Base-by-base conservation (phyloP, 2,797 vertebrate species). In the Rhinoraja longicauda region DNA sequence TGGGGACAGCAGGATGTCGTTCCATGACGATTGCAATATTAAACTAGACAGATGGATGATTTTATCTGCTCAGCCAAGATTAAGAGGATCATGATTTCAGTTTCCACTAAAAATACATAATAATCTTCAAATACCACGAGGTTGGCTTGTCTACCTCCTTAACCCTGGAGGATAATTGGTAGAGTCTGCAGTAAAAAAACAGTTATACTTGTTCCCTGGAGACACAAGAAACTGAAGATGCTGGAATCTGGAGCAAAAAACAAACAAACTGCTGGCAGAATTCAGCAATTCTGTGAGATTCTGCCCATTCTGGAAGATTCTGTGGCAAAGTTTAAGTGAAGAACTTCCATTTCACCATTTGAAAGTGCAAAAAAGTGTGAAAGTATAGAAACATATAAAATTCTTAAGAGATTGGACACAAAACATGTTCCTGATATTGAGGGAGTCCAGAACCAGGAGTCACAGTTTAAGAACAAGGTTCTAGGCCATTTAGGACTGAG, bases 1-100 rank as follows among this genome's bases (percentile, higher is more conserved):
- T 67, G n/a, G 15, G 17, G n/a, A 88, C n/a, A 19, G 15, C 13
- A 78, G 77, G 32, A 78, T 88, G 84, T n/a, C 19, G n/a, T 17
- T n/a, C 59, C 8, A 62, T 36, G 84, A 67, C 67, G 7, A 88
- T 21, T n/a, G 64, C 29, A 64, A 64, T 32, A 32, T 32, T 29
- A 88, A 72, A 32, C 64, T 59, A 88, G 59, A 36, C 59, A 88
- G 84, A 88, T 88, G n/a, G 59, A 64, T 88, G 82, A 86, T 19
- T n/a, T 17, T 67, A n/a, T 64, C 17, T 67, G n/a, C 62, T 88
- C 59, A 88, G 15, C 36, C 12, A 86, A n/a, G 5, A 1, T 17
- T 59, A 62, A 15, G 29, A 17, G 5, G 5, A 32, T 29, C n/a
- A n/a, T 86, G 7, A 62, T 8, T 59, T 59, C 81, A 59, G 10